phyloP scores from a whole-genome alignment of 2,797 vertebrate genomes.

The Alectoris magna region DNA sequence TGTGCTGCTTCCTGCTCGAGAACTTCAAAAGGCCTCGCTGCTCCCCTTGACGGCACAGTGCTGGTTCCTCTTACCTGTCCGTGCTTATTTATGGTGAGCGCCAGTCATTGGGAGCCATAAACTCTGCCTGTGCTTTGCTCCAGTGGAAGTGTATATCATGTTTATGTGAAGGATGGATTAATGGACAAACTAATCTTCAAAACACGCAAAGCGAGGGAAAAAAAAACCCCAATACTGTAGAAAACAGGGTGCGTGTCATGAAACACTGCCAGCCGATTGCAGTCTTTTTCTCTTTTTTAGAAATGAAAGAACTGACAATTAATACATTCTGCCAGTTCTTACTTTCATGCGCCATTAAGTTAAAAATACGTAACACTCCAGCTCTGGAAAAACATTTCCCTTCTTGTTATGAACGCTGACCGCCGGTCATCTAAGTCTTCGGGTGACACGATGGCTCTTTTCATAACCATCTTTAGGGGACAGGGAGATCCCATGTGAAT shows the following conservation, averaged over 20 bases:
- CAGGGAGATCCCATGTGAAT: neutral
- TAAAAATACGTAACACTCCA: neutral
- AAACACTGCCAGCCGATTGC: neutral
- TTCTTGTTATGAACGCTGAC: neutral
- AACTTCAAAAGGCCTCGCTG: slow-evolving; percentile 81
- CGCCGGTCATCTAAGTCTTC: neutral
- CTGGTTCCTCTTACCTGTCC: slow-evolving; percentile 75
- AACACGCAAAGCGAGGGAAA: neutral
- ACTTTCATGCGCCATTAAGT: neutral
- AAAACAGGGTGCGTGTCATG: neutral
- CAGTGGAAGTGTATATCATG: neutral
- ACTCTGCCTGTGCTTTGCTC: neutral
- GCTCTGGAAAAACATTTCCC: neutral
- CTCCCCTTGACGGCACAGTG: slow-evolving; percentile 66
- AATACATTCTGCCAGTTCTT: neutral
- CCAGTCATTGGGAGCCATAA: slow-evolving; percentile 53
- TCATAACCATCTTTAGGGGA: neutral
- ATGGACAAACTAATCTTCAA: neutral
- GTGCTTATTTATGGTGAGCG: slow-evolving; percentile 68
- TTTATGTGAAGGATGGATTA: neutral
- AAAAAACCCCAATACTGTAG: no score
- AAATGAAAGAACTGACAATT: neutral
- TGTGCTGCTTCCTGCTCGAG: slow-evolving; percentile 79
- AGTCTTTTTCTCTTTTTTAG: neutral
- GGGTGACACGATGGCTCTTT: neutral